phyloP scores from a whole-genome alignment of 1,140 invertebrate genomes.

The Pseudobourletiella spinata region DNA sequence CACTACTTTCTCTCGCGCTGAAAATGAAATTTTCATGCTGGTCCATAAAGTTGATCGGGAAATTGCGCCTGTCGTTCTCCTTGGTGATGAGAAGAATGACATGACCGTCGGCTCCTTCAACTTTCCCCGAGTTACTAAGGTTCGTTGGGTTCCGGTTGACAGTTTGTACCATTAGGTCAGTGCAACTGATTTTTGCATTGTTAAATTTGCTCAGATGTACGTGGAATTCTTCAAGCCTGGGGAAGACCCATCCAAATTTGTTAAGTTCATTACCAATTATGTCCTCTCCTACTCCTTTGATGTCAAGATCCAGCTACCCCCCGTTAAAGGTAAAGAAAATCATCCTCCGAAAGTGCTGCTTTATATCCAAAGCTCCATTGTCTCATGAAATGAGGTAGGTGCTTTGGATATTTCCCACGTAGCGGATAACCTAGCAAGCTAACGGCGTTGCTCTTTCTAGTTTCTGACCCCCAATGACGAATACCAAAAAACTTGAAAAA shows the following conservation, averaged over 20 bases:
- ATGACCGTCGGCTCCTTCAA: background rate
- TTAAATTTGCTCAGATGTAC: background rate
- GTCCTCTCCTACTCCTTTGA: background rate
- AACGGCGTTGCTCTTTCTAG: no score
- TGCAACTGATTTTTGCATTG: background rate
- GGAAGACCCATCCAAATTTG: background rate
- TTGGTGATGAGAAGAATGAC: background rate
- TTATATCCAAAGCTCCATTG: background rate
- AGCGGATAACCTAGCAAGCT: no score
- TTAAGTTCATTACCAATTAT: background rate
- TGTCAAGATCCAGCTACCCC: background rate
- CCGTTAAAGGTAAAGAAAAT: no score
- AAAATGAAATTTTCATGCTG: background rate
- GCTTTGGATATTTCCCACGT: no score
- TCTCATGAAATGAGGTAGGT: no score
- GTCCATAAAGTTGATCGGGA: conserved; percentile 10
- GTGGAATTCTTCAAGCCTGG: background rate
- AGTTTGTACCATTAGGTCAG: background rate
- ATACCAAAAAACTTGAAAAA: no score
- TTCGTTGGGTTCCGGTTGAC: background rate
- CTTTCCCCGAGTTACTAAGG: background rate
- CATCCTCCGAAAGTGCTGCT: no score
- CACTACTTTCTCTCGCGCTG: background rate
- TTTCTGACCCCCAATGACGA: no score
- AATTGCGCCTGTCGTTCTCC: background rate